Evolutionary conservation across 2,888 invertebrate genomes (phyloP), one percentile per base, ranked within the genome.

Genomic region (Troides helena): DNA sequence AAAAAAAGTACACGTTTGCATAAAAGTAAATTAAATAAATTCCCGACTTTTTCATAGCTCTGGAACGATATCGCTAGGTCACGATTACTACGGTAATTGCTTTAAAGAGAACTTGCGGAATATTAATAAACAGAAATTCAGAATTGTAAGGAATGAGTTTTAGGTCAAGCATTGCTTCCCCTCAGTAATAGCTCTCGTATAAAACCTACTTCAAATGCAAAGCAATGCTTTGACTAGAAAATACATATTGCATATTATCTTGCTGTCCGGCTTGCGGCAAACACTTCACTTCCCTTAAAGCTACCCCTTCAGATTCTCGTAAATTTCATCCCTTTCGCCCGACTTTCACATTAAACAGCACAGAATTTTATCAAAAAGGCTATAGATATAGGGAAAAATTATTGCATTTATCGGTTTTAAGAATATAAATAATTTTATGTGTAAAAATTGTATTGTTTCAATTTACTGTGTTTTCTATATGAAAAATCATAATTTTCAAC

Each of bases 181-280:
- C 59, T n/a, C 46, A 8, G 69, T 66, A 66, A 66, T 70, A 58
- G 66, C 66, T 50, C 58, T 59, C 69, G 36, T 70, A 70, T 70
- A 70, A 70, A 70, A 66, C 69, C 66, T 25, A 62, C 62, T 70
- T 62, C 58, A 62, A 61, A 65, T 69, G 69, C 60, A 57, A 39
- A 58, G 65, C 59, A 50, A 23, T 36, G 65, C 62, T 66, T 66
- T 70, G 66, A 66, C 58, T 62, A 61, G 58, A 59, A 66, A 70
- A 66, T 66, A 62, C 50, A 46, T 62, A 57, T 57, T 61, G 60
- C 63, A 21, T 50, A 57, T 67, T 43, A 57, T 39, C 62, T n/a
- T 56, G 43, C 50, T 39, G 39, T 39, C 39, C 39, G 39, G 5
- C 39, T 39, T 39, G 39, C 39, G 39, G 39, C 10, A 10, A 39